Evolutionary conservation across 2,888 invertebrate species (phyloP).

Genomic region (Athalia circularis): DNA sequence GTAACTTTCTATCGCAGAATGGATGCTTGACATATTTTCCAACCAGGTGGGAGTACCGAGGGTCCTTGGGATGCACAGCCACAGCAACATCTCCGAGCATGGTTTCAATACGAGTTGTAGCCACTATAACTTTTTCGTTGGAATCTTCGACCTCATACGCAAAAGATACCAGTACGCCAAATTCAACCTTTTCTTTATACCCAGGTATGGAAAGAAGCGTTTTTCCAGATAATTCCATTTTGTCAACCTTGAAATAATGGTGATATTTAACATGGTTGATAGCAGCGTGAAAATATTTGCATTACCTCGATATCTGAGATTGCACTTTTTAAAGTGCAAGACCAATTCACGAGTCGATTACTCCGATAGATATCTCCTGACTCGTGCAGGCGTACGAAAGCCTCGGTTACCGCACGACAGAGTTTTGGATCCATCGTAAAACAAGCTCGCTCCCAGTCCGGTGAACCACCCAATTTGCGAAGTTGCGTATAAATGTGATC

Average conservation of each 20-base stretch:
- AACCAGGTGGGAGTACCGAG: slow-evolving; percentile 87
- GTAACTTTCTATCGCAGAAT: slow-evolving; percentile 87
- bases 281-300: no score
- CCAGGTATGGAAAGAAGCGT: slow-evolving; percentile 94
- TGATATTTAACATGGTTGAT: no score
- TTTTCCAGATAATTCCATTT: slow-evolving; percentile 89
- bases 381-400: slow-evolving; percentile 94
- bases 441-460: slow-evolving; percentile 95
- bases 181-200: slow-evolving; percentile 92
- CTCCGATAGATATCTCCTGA: slow-evolving; percentile 93
- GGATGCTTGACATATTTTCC: slow-evolving; percentile 93
- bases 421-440: slow-evolving; percentile 98
- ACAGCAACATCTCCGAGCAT: slow-evolving; percentile 98
- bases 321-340: slow-evolving; percentile 95
- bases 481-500: slow-evolving; percentile 89
- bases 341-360: slow-evolving; percentile 98
- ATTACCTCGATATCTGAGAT: slow-evolving; percentile 98
- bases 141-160: slow-evolving; percentile 88
- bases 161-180: slow-evolving; percentile 94
- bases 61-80: slow-evolving; percentile 96
- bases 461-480: slow-evolving; percentile 90
- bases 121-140: slow-evolving; percentile 91
- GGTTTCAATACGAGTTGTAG: slow-evolving; percentile 98
- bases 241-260: slow-evolving; percentile 82
- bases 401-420: slow-evolving; percentile 92